phyloP scores from a whole-genome alignment of 2,797 vertebrate species.

The Gymnothorax javanicus region DNA sequence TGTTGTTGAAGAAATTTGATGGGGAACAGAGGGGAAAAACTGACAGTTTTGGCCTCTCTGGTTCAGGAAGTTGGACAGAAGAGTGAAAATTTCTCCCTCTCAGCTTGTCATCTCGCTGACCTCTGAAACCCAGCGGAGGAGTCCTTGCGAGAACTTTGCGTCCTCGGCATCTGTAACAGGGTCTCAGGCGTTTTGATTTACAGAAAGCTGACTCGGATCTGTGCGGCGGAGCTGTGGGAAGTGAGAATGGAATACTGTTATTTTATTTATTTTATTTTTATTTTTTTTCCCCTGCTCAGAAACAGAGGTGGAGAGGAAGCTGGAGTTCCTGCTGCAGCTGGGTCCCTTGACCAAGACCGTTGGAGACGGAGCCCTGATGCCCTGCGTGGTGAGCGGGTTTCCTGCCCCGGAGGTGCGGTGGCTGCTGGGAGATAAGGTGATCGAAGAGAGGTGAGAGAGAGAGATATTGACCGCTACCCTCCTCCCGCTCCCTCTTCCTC shows the following conservation, averaged over 20 bases:
- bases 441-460: slow-evolving; percentile 70
- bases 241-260: background rate
- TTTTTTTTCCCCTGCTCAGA: slow-evolving; percentile 64
- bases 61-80: background rate
- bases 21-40: background rate
- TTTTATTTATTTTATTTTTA: background rate
- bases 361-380: slow-evolving; percentile 77
- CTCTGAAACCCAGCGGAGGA: background rate
- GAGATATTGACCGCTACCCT: background rate
- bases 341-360: slow-evolving; percentile 65
- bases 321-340: slow-evolving; percentile 80
- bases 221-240: background rate
- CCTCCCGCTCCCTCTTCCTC: background rate
- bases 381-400: slow-evolving; percentile 77
- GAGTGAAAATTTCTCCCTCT: background rate
- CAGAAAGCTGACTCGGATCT: background rate
- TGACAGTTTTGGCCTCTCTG: background rate
- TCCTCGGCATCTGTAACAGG: background rate
- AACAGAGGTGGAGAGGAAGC: slow-evolving; percentile 67
- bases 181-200: background rate
- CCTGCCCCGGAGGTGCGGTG: slow-evolving; percentile 77
- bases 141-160: background rate
- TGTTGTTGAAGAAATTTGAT: background rate
- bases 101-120: background rate
- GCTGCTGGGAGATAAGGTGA: slow-evolving; percentile 75